phyloP scores from a whole-genome alignment of 2,888 invertebrate genomes.

The Elaeidobius kamerunicus region DNA sequence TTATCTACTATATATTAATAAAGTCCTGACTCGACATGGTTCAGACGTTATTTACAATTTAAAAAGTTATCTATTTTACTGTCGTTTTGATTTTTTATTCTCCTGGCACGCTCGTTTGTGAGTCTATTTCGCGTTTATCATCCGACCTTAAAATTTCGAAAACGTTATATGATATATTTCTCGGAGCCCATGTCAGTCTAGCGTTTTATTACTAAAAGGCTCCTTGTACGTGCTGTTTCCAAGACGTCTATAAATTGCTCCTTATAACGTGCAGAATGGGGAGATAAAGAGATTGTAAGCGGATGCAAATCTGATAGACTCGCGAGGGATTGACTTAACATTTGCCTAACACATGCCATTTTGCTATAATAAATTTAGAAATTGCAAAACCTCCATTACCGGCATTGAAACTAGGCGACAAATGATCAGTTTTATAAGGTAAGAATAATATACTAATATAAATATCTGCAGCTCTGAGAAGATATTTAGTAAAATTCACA shows the following conservation, averaged over 20 bases:
- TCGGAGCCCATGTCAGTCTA: constrained; percentile 7
- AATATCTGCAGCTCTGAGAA: no score
- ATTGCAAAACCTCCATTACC: no score
- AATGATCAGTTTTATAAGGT: no score
- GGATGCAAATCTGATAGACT: constrained; percentile 17
- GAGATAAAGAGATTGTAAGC: constrained; percentile 11
- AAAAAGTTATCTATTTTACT: no score
- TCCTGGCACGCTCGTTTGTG: no score
- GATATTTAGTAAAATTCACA: no score
- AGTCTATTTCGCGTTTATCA: constrained; percentile 3
- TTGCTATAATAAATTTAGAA: background rate
- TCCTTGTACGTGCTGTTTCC: constrained; percentile 18
- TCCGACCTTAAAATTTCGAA: background rate
- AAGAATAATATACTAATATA: no score
- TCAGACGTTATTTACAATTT: no score
- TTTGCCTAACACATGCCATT: constrained; percentile 2
- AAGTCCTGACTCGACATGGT: no score
- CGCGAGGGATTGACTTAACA: constrained; percentile 5
- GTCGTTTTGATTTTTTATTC: no score
- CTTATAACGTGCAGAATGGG: constrained; percentile 12
- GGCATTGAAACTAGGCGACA: no score
- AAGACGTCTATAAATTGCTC: constrained; percentile 18
- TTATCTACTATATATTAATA: no score
- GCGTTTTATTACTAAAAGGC: constrained; percentile 18
- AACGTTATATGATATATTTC: constrained; percentile 21